Evolutionary conservation across 2,888 invertebrate species (phyloP), one percentile per base, ranked within the genome.

Genomic region (Coelogynopora nodosa): DNA sequence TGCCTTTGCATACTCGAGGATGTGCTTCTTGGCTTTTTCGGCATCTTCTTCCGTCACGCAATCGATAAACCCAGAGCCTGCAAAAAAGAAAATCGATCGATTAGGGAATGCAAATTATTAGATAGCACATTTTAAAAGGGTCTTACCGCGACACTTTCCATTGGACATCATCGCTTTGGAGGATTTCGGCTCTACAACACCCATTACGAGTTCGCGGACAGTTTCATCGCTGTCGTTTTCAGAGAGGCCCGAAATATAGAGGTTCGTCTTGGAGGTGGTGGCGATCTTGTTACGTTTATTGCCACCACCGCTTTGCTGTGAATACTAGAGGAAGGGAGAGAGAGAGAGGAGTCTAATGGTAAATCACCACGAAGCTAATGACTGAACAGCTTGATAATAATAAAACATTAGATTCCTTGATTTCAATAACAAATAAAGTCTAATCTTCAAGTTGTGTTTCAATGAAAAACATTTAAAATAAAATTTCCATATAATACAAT

Each of bases 11-110:
- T 85, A 31, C n/a, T 81, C 74, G 27, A 28, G 28, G 67, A 85
- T 67, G 67, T 67, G 67, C 49, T 85, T 67, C 67, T 67, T 86
- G n/a, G 80, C 86, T 18, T 82, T 80, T 82, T 86, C 86, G 26
- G 86, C 86, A 30, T 86, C 86, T 26, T 82, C 81, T 30, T 86
- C 86, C 0, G 86, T 30, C 10, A 31, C 81, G 26, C 86, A 86
- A 29, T 86, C 86, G 31, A 86, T 86, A 27, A 86, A 86, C 1
- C 86, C 86, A 80, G 86, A 86, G 29, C 86, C 86, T 49, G 49
- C 5, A 49, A 49, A 49, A 10, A 5, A 49, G 18, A 10, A 49
- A 49, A 49, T 2, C 0, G 31, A 84, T 27, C 31, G 2, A 0
- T 31, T 10, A 31, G 23, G 10, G 1, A n/a, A 67, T 13, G n/a